Evolutionary conservation across 2,113 vertebrate species (phyloP).

Genomic region (Petrocephalus zakoni): DNA sequence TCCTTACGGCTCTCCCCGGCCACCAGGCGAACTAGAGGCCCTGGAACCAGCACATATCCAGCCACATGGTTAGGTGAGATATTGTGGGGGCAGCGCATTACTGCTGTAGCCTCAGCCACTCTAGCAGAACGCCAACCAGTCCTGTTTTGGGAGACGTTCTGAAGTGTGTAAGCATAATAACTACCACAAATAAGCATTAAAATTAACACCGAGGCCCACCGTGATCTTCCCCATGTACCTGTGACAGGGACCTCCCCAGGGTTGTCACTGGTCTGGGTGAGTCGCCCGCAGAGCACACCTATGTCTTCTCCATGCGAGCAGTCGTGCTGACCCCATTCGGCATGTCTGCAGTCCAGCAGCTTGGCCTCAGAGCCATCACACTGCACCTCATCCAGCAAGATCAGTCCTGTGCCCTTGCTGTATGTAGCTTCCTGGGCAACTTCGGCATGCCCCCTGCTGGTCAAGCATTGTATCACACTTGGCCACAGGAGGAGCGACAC

Average conservation of each 20-base stretch:
- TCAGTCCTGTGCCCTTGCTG: conserved; percentile 62
- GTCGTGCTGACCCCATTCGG: conserved; percentile 74
- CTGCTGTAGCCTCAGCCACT: background rate
- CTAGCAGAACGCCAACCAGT: background rate
- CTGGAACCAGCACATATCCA: conserved; percentile 30
- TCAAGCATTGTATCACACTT: background rate
- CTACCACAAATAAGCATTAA: background rate
- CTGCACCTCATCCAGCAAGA: conserved; percentile 75
- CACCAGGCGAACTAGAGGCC: conserved; percentile 54
- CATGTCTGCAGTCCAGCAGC: conserved; percentile 66
- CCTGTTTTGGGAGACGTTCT: background rate
- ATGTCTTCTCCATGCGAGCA: conserved; percentile 78
- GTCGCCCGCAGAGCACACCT: conserved; percentile 59
- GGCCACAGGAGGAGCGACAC: background rate
- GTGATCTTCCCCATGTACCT: conserved; percentile 32
- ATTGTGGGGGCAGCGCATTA: background rate
- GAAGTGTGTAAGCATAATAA: background rate
- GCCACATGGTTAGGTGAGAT: background rate
- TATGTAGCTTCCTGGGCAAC: conserved; percentile 46
- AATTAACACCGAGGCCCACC: background rate
- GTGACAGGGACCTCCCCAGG: conserved; percentile 10
- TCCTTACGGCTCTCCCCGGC: conserved; percentile 60
- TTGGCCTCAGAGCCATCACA: conserved; percentile 65
- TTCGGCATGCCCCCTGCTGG: conserved; percentile 46
- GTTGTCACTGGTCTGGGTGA: conserved; percentile 27